Evolutionary conservation across 1,140 invertebrate species (phyloP).

Genomic region (Ooceraea biroi): DNA sequence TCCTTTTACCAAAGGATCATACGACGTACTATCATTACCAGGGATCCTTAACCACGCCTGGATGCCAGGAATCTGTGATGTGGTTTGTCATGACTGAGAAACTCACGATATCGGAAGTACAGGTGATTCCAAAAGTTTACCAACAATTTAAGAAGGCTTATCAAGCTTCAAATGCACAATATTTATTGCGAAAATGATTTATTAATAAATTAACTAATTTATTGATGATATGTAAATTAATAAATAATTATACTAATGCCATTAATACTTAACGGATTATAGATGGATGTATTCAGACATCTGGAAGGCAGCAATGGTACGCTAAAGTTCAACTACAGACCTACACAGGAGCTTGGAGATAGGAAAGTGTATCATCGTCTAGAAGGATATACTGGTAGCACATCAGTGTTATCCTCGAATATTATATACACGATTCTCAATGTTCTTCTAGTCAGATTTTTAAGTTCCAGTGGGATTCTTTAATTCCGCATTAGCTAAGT

Average conservation of each 20-base stretch:
- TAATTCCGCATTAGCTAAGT: constrained; percentile 1
- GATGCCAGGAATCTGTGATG: constrained; percentile 90
- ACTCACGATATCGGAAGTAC: constrained; percentile 87
- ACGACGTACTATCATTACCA: constrained; percentile 89
- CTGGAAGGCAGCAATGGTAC: constrained; percentile 64
- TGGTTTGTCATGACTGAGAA: constrained; percentile 91
- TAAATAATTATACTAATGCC: too few species aligned
- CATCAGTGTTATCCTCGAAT: constrained; percentile 7
- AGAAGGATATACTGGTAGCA: constrained; percentile 59
- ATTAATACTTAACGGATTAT: background rate
- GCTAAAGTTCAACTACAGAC: constrained; percentile 74
- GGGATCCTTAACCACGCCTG: constrained; percentile 92
- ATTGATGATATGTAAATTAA: too few species aligned
- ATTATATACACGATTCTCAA: constrained; percentile 4
- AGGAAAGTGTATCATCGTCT: constrained; percentile 78
- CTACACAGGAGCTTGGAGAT: constrained; percentile 65
- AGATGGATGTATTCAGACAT: constrained; percentile 73
- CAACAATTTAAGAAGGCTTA: background rate
- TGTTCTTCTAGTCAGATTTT: constrained; percentile 44
- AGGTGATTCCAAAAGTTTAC: constrained; percentile 82
- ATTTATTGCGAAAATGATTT: too few species aligned
- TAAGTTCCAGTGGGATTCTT: background rate
- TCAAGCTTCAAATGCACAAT: too few species aligned
- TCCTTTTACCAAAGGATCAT: constrained; percentile 86
- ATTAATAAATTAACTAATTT: too few species aligned